phyloP scores from a whole-genome alignment of 2,888 invertebrate species.

The Netelia fuscicornis region DNA sequence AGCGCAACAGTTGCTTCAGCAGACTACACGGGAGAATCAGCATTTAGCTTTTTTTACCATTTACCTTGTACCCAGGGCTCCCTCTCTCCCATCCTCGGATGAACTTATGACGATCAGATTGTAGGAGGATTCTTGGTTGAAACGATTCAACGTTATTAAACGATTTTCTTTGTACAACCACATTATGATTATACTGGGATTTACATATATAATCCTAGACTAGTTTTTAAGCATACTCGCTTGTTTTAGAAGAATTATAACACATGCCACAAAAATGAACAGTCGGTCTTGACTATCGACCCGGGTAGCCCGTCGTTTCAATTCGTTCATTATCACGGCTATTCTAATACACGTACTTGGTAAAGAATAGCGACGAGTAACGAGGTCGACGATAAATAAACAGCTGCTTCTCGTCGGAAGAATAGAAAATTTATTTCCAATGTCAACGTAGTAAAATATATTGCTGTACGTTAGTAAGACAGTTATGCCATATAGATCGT shows the following conservation, averaged over 20 bases:
- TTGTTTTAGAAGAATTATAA: background rate
- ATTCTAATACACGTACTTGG: slow-evolving; percentile 24
- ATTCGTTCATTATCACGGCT: slow-evolving; percentile 33
- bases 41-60: slow-evolving; percentile 4
- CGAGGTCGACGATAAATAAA: slow-evolving; percentile 7
- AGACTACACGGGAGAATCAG: slow-evolving; percentile 27
- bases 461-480: slow-evolving; percentile 14
- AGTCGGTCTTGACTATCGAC: slow-evolving; percentile 27
- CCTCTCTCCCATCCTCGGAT: background rate
- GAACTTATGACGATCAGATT: background rate
- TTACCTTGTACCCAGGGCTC: background rate
- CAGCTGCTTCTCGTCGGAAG: slow-evolving; percentile 12
- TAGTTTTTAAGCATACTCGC: background rate
- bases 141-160: background rate
- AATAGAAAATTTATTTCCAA: slow-evolving; percentile 48
- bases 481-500: background rate
- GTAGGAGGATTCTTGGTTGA: background rate
- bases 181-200: no score
- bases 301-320: background rate
- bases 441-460: background rate
- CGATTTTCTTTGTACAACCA: no score
- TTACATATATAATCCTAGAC: background rate
- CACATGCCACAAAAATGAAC: background rate
- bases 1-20: slow-evolving; percentile 67
- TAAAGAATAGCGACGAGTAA: slow-evolving; percentile 32